These are phyloP conservation scores for Pangasius krempfi DNA, from an alignment of 2,797 vertebrate genomes.

Conservation along the genomic window DNA sequence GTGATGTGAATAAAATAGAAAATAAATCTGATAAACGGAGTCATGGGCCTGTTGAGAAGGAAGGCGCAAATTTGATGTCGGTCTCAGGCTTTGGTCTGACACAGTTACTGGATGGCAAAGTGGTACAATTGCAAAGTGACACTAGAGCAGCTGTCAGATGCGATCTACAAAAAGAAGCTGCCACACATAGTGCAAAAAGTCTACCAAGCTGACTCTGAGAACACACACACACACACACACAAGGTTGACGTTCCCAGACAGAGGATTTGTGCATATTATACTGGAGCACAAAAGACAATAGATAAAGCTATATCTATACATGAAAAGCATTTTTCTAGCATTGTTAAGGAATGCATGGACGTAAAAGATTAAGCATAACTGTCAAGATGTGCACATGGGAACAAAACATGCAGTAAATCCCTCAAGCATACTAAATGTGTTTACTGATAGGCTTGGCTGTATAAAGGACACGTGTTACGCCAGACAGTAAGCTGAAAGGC, in stretches of 20 bases:
- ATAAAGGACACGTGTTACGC: neutral
- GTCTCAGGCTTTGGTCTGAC: neutral
- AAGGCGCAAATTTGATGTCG: neutral
- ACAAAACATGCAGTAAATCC: conserved; percentile 12
- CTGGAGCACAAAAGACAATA: neutral
- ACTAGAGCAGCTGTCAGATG: conserved; percentile 20
- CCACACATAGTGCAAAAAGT: conserved; percentile 5
- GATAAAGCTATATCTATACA: neutral
- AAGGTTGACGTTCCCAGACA: neutral
- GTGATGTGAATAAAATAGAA: conserved; percentile 11
- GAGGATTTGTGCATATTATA: conserved; percentile 7
- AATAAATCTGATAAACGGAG: neutral
- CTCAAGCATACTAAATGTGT: neutral
- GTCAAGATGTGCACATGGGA: neutral
- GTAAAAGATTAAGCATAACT: neutral
- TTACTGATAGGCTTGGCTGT: conserved; percentile 2
- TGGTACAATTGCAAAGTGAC: conserved; percentile 8
- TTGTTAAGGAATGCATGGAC: neutral
- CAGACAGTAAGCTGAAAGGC: neutral
- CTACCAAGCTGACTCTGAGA: neutral
- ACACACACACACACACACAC: conserved; percentile 11
- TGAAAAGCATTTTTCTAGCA: too few species aligned
- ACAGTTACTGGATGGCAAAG: neutral
- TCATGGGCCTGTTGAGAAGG: neutral
- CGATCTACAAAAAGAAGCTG: conserved; percentile 23